Evolutionary conservation across 2,888 invertebrate genomes (phyloP).

Genomic region (Scaptodrosophila latifasciaeformis): DNA sequence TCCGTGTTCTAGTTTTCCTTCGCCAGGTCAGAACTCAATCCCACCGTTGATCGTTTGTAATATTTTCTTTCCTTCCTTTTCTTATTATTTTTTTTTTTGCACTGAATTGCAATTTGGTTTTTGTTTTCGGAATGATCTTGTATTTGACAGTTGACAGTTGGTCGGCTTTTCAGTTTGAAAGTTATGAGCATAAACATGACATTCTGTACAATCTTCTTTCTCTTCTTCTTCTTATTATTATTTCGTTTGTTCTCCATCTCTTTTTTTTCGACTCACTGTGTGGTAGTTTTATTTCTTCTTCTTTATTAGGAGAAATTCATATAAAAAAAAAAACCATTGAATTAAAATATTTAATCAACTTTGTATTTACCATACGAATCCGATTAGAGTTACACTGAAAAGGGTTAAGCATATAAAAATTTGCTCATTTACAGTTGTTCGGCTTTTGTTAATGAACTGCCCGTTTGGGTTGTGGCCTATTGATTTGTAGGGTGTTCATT

Average conservation of each 20-base stretch:
- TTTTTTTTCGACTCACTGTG: conserved; percentile 23
- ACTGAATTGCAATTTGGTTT: conserved; percentile 15
- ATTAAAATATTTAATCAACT: too few relatives aligned
- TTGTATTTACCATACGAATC: too few relatives aligned
- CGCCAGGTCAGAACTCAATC: conserved; percentile 54
- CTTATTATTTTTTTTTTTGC: background rate
- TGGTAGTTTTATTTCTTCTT: too few relatives aligned
- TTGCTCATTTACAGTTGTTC: too few relatives aligned
- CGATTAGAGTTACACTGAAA: too few relatives aligned
- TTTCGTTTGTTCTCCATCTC: background rate
- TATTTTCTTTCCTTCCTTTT: background rate
- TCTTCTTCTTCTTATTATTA: conserved; percentile 15
- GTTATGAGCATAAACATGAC: conserved; percentile 69
- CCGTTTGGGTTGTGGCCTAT: too few relatives aligned
- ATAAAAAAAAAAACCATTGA: too few relatives aligned
- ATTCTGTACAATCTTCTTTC: conserved; percentile 37
- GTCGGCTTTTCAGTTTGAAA: conserved; percentile 60
- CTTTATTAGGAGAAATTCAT: too few relatives aligned
- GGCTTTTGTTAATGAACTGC: too few relatives aligned
- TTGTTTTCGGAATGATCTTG: conserved; percentile 45
- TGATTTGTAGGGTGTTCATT: too few relatives aligned
- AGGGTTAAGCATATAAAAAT: too few relatives aligned
- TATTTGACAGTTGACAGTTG: conserved; percentile 71
- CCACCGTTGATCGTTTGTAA: background rate
- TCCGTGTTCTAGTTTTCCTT: background rate